Conservation (phyloP, 1,140 invertebrate genomes). For the Cecropterus lyciades region DNA sequence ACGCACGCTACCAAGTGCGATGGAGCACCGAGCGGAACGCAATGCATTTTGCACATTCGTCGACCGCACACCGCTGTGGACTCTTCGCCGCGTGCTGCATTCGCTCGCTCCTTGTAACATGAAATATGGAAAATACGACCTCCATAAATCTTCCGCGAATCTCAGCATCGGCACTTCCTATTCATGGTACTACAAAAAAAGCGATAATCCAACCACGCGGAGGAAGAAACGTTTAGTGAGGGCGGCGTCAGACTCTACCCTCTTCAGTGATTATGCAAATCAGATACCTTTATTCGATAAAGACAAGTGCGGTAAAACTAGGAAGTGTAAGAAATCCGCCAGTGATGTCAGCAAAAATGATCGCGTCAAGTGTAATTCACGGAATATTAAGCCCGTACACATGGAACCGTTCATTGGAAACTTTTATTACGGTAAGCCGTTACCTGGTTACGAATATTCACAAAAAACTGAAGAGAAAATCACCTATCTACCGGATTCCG, state of each 20-base stretch:
- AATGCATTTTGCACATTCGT: slow-evolving; percentile 65
- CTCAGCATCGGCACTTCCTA: slow-evolving; percentile 78
- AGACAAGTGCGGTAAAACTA: slow-evolving; percentile 51
- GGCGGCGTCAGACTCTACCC: slow-evolving; percentile 76
- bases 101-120: slow-evolving; percentile 66
- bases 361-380: slow-evolving; percentile 63
- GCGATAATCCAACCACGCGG: slow-evolving; percentile 60
- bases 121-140: slow-evolving; percentile 86
- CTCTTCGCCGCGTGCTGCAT: slow-evolving; percentile 62
- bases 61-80: slow-evolving; percentile 57
- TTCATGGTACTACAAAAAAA: slow-evolving; percentile 81
- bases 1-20: slow-evolving; percentile 59
- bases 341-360: slow-evolving; percentile 66
- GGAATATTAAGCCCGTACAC: slow-evolving; percentile 67
- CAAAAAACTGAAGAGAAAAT: slow-evolving; percentile 74
- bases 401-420: slow-evolving; percentile 76
- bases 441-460: slow-evolving; percentile 66
- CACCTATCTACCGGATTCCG: slow-evolving; percentile 73
- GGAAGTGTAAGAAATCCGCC: slow-evolving; percentile 67
- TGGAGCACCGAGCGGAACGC: slow-evolving; percentile 62
- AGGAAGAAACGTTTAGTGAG: slow-evolving; percentile 65
- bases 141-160: slow-evolving; percentile 82
- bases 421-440: slow-evolving; percentile 75
- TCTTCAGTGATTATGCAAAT: slow-evolving; percentile 83
- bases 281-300: slow-evolving; percentile 81